These are phyloP conservation scores for Bettongia penicillata DNA, from an alignment of 2,113 vertebrate genomes.

Conservation along the genomic window DNA sequence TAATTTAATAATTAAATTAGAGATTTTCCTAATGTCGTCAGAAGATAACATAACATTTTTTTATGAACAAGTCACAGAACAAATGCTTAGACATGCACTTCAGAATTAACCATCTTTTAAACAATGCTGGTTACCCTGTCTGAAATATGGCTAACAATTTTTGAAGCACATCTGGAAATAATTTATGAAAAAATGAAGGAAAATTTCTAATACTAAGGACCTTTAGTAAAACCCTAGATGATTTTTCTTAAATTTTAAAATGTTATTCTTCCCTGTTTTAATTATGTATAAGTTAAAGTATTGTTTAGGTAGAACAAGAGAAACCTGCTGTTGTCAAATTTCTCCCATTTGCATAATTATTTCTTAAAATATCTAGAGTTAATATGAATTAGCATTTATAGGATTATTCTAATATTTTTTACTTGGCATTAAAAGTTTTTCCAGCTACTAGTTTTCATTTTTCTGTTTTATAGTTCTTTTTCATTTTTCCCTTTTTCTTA, in stretches of 20 bases:
- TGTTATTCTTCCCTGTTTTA: not conserved
- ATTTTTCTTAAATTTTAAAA: not conserved
- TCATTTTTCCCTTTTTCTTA: not conserved
- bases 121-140: not conserved
- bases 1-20: not conserved
- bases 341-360: not conserved
- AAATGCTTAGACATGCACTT: not conserved
- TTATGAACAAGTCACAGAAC: not conserved
- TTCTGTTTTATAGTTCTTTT: not conserved
- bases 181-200: not conserved
- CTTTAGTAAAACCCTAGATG: not conserved
- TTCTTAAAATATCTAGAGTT: not conserved
- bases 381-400: not conserved
- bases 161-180: not conserved
- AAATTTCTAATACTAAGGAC: not conserved
- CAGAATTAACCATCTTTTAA: not conserved
- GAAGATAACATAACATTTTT: not conserved
- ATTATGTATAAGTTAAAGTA: not conserved
- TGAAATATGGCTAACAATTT: not conserved
- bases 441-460: not conserved
- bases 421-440: not conserved
- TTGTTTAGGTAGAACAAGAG: not conserved
- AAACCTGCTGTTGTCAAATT: not conserved
- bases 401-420: not conserved
- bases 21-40: not conserved